Conservation (phyloP, 2,113 vertebrate species). For the Isurus oxyrinchus region DNA sequence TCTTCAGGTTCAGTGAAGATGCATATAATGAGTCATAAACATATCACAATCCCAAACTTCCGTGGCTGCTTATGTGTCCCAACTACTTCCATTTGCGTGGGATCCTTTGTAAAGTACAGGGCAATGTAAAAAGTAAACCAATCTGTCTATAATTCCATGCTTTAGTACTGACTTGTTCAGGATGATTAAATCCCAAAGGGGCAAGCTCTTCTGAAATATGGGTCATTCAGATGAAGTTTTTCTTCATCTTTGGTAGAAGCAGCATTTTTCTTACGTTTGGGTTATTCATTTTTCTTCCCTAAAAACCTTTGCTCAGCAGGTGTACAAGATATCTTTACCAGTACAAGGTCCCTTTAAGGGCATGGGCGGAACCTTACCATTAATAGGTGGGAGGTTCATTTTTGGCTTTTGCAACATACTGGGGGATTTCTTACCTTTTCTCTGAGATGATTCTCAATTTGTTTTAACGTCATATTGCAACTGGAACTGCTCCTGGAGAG, state of each 20-base stretch:
- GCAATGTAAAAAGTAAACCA: not conserved
- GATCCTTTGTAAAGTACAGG: not conserved
- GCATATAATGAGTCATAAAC: not conserved
- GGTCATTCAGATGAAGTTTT: not conserved
- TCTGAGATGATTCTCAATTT: conserved; percentile 53
- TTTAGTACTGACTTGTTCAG: not conserved
- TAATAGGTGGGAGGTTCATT: not conserved
- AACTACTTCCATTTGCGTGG: not conserved
- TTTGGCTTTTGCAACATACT: not conserved
- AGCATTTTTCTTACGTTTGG: not conserved
- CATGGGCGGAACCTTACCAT: not conserved
- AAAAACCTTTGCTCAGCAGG: not conserved
- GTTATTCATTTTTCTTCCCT: not conserved
- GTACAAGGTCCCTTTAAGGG: not conserved
- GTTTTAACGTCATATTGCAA: conserved; percentile 42
- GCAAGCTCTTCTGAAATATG: not conserved
- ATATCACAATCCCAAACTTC: not conserved
- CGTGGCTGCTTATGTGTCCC: not conserved
- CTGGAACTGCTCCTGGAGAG: conserved; percentile 44
- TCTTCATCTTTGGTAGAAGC: not conserved
- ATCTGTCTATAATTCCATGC: not conserved
- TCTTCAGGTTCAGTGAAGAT: not conserved
- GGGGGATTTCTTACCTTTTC: conserved; percentile 48
- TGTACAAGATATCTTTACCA: not conserved
- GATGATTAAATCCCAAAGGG: not conserved